A percentile compares a stretch with the other conserved stretches of the same genome.
Conservation (phyloP, 2,113 vertebrate species). For the Saiga tatarica region DNA sequence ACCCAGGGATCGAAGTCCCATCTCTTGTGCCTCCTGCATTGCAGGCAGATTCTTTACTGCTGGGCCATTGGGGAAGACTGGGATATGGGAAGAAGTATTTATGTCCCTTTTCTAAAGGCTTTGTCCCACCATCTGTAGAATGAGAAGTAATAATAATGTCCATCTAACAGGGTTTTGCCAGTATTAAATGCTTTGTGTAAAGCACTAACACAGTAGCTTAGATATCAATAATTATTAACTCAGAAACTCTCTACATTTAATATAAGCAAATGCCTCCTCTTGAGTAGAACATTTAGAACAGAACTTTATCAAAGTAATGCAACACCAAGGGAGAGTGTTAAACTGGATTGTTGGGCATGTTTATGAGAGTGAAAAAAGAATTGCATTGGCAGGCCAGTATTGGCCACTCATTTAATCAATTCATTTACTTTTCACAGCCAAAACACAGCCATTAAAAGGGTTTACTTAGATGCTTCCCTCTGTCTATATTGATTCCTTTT, state of each 20-base stretch:
- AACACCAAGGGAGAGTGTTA: slow-evolving; percentile 58
- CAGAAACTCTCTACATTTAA: background rate
- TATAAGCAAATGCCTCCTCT: background rate
- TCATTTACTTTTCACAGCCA: slow-evolving; percentile 89
- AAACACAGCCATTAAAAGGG: slow-evolving; percentile 90
- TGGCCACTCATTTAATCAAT: slow-evolving; percentile 90
- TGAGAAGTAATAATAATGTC: background rate
- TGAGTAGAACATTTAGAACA: background rate
- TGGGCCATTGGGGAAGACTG: background rate
- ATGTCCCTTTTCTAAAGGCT: slow-evolving; percentile 6
- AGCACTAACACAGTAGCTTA: background rate
- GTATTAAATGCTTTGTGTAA: background rate
- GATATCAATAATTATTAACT: slow-evolving; percentile 16
- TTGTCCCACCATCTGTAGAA: background rate
- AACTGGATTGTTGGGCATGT: slow-evolving; percentile 69
- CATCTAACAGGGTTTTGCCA: background rate
- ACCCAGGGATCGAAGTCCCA: background rate
- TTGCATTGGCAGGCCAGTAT: slow-evolving; percentile 83
- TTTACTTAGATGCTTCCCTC: slow-evolving; percentile 88
- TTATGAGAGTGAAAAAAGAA: slow-evolving; percentile 76
- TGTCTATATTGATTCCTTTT: slow-evolving; percentile 90
- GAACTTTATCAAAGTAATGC: slow-evolving; percentile 48
- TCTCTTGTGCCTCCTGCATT: background rate
- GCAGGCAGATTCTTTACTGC: background rate
- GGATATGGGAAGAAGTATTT: background rate